These are phyloP conservation scores for Ernsta delagoae DNA, from an alignment of 2,888 invertebrate genomes.

Conservation along the genomic window DNA sequence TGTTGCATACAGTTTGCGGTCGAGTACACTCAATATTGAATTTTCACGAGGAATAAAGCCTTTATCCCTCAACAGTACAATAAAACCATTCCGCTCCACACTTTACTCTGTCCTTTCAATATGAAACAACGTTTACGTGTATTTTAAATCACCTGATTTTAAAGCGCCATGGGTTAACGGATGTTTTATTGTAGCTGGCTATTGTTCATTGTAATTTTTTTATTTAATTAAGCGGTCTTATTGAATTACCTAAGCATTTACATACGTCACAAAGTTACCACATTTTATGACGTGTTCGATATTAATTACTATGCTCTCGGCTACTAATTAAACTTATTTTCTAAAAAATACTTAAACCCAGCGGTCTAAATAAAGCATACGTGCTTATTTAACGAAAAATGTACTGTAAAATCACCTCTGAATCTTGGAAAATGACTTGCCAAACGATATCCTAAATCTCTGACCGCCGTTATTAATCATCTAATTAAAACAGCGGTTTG, in stretches of 20 bases:
- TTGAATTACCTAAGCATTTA: too few relatives aligned
- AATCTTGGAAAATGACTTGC: constrained; percentile 12
- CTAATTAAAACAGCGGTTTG: constrained; percentile 33
- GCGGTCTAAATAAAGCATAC: too few relatives aligned
- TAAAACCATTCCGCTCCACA: constrained; percentile 26
- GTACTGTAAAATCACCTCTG: not conserved
- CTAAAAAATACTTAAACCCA: too few relatives aligned
- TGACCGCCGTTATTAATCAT: constrained; percentile 29
- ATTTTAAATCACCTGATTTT: constrained; percentile 17
- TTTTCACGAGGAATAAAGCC: constrained; percentile 34
- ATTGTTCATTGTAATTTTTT: too few relatives aligned
- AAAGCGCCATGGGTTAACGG: not conserved
- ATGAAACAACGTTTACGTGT: constrained; percentile 18
- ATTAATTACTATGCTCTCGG: too few relatives aligned
- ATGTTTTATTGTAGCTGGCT: not conserved
- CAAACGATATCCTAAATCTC: constrained; percentile 8
- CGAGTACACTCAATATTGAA: constrained; percentile 36
- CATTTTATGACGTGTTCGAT: too few relatives aligned
- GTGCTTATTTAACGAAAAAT: too few relatives aligned
- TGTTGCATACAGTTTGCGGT: constrained; percentile 34
- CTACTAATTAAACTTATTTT: too few relatives aligned
- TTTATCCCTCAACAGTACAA: constrained; percentile 35
- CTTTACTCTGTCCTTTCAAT: constrained; percentile 24
- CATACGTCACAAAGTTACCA: too few relatives aligned
- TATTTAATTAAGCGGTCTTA: too few relatives aligned